phyloP scores from a whole-genome alignment of 2,888 invertebrate species.

The Heliconius erato region DNA sequence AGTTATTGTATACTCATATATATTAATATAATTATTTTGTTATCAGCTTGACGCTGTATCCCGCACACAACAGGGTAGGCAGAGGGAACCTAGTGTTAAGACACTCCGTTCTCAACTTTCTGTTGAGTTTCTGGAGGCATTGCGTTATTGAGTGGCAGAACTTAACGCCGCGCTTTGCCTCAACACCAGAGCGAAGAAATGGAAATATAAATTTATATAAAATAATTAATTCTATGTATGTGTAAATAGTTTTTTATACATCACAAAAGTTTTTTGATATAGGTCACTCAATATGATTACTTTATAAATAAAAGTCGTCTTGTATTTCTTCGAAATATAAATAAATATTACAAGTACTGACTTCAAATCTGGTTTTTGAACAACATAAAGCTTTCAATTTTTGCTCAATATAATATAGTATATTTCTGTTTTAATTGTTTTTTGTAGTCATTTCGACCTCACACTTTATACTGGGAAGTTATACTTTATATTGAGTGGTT shows the following conservation, averaged over 20 bases:
- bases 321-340: not conserved
- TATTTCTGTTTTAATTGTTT: not conserved
- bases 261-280: not conserved
- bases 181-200: too few species aligned
- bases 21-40: not conserved
- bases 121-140: too few species aligned
- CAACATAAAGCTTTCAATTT: not conserved
- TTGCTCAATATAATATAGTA: not conserved
- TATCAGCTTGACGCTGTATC: not conserved
- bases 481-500: not conserved
- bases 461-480: not conserved
- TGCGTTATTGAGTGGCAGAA: too few species aligned
- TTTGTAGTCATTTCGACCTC: not conserved
- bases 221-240: not conserved
- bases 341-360: not conserved
- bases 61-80: too few species aligned
- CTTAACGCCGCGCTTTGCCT: too few species aligned
- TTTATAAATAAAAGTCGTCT: not conserved
- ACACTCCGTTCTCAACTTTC: too few species aligned
- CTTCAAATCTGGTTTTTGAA: not conserved
- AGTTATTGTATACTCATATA: not conserved
- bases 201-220: not conserved
- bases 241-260: not conserved
- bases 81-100: too few species aligned
- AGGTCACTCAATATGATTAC: not conserved